Percentiles rank a stretch among this genome's conserved stretches.
Evolutionary conservation across 2,888 invertebrate genomes (phyloP).

Genomic region (Serripes groenlandicus): DNA sequence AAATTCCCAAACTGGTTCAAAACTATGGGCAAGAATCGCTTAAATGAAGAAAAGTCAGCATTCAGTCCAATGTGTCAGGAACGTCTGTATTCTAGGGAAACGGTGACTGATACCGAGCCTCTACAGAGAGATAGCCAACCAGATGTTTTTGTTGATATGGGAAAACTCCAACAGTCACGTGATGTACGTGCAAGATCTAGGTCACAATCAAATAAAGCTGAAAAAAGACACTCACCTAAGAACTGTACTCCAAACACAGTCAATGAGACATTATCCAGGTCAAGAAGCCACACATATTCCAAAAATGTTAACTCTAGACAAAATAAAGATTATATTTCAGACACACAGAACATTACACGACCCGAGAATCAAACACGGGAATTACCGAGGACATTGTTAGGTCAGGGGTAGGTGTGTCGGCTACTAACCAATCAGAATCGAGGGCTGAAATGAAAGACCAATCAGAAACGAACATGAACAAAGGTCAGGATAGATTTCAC

Average conservation of each 20-base stretch:
- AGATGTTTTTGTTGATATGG: not conserved
- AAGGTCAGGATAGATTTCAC: not conserved
- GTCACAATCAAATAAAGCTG: not conserved
- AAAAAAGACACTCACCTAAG: not conserved
- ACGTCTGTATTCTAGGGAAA: not conserved
- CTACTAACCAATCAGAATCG: too few relatives aligned
- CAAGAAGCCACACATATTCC: not conserved
- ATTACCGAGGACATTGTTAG: too few relatives aligned
- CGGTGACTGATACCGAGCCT: not conserved
- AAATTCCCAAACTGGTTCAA: slow-evolving; percentile 1
- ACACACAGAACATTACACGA: too few relatives aligned
- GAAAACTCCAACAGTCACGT: not conserved
- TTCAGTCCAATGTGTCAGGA: too few relatives aligned
- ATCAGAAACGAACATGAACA: too few relatives aligned
- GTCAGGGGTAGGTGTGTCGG: too few relatives aligned
- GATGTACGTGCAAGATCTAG: too few relatives aligned
- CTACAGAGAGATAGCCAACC: not conserved
- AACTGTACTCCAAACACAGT: too few relatives aligned
- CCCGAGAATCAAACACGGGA: too few relatives aligned
- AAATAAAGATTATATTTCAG: not conserved
- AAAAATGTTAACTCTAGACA: not conserved
- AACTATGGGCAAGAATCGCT: not conserved
- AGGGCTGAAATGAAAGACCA: too few relatives aligned
- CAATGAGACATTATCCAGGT: too few relatives aligned
- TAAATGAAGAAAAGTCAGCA: too few relatives aligned